These are phyloP conservation scores for Encarsia formosa DNA, from an alignment of 2,888 invertebrate species.

Conservation along the genomic window DNA sequence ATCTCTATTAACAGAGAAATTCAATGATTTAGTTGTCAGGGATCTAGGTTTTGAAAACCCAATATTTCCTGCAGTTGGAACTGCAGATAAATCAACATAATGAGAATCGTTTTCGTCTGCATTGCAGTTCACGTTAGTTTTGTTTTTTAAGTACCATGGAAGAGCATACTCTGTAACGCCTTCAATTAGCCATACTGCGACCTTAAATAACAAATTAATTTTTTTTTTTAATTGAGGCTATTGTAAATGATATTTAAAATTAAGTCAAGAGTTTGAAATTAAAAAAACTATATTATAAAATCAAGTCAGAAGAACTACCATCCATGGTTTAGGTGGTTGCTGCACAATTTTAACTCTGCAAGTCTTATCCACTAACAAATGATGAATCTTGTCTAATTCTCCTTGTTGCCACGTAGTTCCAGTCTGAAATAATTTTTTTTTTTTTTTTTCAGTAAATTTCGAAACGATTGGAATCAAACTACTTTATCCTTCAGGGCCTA, in stretches of 20 bases:
- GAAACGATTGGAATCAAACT: too few species aligned
- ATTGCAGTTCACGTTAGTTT: slow-evolving; percentile 6
- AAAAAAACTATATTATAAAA: background rate
- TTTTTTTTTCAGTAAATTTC: too few species aligned
- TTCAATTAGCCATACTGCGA: slow-evolving; percentile 10
- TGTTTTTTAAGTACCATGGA: slow-evolving; percentile 15
- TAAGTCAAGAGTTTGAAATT: background rate
- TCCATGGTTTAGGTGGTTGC: slow-evolving; percentile 17
- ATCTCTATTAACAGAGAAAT: too few species aligned
- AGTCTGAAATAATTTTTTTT: slow-evolving; percentile 22
- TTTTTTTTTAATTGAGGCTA: background rate
- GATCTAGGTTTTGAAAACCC: too few species aligned
- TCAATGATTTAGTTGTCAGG: too few species aligned
- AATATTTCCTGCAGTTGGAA: too few species aligned
- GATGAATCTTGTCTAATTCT: slow-evolving; percentile 63
- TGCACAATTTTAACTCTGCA: slow-evolving; percentile 55
- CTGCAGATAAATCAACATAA: too few species aligned
- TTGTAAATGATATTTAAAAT: background rate
- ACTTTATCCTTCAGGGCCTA: too few species aligned
- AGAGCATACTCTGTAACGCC: background rate
- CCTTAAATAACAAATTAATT: slow-evolving; percentile 1
- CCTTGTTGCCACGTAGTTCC: slow-evolving; percentile 51
- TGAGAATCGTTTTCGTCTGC: background rate
- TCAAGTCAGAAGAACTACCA: slow-evolving; percentile 10
- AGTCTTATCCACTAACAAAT: slow-evolving; percentile 57